phyloP scores from a whole-genome alignment of 2,797 vertebrate genomes.

The Thripadectes ignobilis region DNA sequence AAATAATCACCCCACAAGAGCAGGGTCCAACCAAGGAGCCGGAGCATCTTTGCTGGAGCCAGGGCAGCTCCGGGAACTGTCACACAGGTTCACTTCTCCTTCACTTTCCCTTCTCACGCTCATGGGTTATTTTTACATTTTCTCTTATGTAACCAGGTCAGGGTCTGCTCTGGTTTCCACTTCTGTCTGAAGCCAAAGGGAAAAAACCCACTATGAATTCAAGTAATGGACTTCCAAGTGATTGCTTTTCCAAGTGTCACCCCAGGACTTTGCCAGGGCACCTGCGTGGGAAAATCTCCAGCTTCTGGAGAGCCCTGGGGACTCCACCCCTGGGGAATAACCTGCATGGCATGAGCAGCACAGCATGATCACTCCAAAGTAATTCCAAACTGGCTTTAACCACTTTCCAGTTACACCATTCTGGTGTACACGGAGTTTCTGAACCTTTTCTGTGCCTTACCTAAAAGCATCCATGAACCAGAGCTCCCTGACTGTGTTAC shows the following conservation, averaged over 20 bases:
- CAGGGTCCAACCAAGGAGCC: background rate
- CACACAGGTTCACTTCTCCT: background rate
- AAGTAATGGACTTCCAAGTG: background rate
- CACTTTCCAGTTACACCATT: background rate
- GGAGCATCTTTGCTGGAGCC: background rate
- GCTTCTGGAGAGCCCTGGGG: background rate
- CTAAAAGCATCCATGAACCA: accelerated
- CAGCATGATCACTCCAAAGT: background rate
- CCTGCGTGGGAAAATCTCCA: background rate
- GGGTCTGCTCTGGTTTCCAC: constrained; percentile 31
- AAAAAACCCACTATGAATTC: background rate
- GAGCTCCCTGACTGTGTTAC: accelerated
- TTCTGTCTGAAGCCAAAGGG: constrained; percentile 5
- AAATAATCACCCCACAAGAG: background rate
- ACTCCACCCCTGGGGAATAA: background rate
- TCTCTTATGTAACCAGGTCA: constrained; percentile 35
- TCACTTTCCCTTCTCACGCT: background rate
- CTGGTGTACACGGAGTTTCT: accelerated
- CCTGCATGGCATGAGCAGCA: background rate
- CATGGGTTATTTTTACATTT: constrained; percentile 32
- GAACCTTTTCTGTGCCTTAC: background rate
- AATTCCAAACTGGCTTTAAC: background rate
- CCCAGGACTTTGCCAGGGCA: background rate
- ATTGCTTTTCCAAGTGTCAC: background rate
- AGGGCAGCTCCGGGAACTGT: background rate